Evolutionary conservation across 2,113 vertebrate genomes (phyloP), one percentile per base, ranked within the genome.

Genomic region (Hydropotes inermis): DNA sequence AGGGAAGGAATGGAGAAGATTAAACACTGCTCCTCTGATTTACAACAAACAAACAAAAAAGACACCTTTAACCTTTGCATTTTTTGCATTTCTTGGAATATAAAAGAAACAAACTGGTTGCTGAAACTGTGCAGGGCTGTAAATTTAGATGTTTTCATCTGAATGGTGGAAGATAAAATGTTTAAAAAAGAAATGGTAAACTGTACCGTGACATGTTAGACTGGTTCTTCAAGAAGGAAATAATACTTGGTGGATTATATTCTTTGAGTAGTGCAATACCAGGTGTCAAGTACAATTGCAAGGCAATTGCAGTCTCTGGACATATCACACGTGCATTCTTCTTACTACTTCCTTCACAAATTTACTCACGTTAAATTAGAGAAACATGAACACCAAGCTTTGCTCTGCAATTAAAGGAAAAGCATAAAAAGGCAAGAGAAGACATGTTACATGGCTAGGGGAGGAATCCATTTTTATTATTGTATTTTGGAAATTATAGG

Each of bases 41-140:
- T 87, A 64, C 54, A 58, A 47, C 45, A 95, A 94, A 55, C 55
- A 19, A 55, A 76, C 23, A 76, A 95, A 91, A 79, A 95, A 87
- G 70, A 45, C 27, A 84, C 55, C 16, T 89, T 74, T 30, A 28
- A 92, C 12, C 9, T 36, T 27, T 55, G n/a, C 7, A 14, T 55
- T 27, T 57, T 90, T 79, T 85, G 36, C 13, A 33, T 33, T 83
- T 82, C 57, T 58, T 33, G 13, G 61, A 52, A 84, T 50, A 54
- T 60, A 55, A 67, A 91, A 94, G 15, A 64, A 39, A 92, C 7
- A 82, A 9, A 47, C 30, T 78, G 19, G 30, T 87, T 83, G 81
- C 30, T 67, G 58, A 92, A 97, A 89, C 23, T 84, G 1, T 60
- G 70, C 88, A 79, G 4, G 87, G n/a, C 8, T 39, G 16, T 84